These are phyloP conservation scores for Dryas iulia DNA, from an alignment of 1,140 invertebrate species.

Conservation along the genomic window DNA sequence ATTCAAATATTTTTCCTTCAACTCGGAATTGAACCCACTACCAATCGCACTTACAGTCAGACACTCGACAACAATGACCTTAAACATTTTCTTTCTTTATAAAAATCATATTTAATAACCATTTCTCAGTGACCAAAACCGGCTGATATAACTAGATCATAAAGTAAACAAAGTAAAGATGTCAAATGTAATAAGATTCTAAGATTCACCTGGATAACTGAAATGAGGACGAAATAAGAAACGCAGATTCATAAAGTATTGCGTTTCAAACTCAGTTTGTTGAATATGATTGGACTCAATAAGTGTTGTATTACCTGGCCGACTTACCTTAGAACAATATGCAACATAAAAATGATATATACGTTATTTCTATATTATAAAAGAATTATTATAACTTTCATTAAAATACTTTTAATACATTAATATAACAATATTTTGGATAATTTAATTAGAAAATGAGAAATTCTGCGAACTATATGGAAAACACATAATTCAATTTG, in stretches of 20 bases:
- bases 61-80: no score
- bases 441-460: neutral
- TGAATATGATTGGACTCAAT: constrained; percentile 25
- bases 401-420: neutral
- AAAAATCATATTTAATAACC: no score
- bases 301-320: constrained; percentile 10
- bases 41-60: no score
- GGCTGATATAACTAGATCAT: neutral
- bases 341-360: neutral
- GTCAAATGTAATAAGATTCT: constrained; percentile 7
- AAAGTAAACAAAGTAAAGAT: neutral
- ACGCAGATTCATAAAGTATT: constrained; percentile 26
- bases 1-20: no score
- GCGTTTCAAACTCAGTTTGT: constrained; percentile 17
- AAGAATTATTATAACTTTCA: neutral
- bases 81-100: no score
- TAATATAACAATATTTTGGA: neutral
- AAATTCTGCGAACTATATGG: neutral
- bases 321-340: neutral
- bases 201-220: constrained; percentile 8
- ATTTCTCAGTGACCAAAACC: no score
- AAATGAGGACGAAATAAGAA: constrained; percentile 22
- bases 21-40: no score
- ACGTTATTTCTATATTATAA: neutral
- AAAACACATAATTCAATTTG: neutral